Evolutionary conservation across 2,797 vertebrate species (phyloP), one percentile per base, ranked within the genome.

Genomic region (Acanthiza pusilla): DNA sequence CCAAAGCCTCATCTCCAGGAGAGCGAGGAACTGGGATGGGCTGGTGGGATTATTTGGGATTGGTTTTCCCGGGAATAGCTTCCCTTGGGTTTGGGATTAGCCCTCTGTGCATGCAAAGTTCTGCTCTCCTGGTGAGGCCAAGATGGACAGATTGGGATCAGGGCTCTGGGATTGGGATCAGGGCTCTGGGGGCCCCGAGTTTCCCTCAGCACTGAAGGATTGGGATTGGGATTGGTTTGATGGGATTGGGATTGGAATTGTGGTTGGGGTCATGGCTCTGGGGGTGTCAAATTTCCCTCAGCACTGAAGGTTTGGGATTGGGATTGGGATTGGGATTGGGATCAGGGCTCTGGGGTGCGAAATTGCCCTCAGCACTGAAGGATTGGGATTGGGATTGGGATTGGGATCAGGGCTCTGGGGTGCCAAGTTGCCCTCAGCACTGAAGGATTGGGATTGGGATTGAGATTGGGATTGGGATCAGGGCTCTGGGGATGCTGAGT

Each of bases 361-460:
- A 38, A 38, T 38, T 38, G 9, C 38, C 38, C 38, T 17, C 45
- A 45, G 45, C 10, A 45, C 1, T 34, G 63, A 66, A 36, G n/a
- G 65, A 34, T 16, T 27, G 38, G 38, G 38, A 11, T 38, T 38
- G 4, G 68, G 29, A n/a, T 26, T 11, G 19, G 68, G 38, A 38
- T 3, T 2, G 0, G 34, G 65, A 27, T 15, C n/a, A n/a, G n/a
- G n/a, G n/a, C 43, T 29, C 9, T 22, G 22, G 16, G 5, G 7
- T n/a, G 36, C 7, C 2, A 5, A 11, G 3, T 32, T 71, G 5
- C 16, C 20, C 11, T 18, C 16, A 25, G 27, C 5, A 25, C 1
- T 25, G 29, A 70, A 13, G 11, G 38, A 38, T 38, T 38, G 38
- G 38, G 38, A 38, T 38, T 38, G 38, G 38, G 38, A 38, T 38